Conservation (phyloP, 2,113 vertebrate genomes). For the Percina caprodes region DNA sequence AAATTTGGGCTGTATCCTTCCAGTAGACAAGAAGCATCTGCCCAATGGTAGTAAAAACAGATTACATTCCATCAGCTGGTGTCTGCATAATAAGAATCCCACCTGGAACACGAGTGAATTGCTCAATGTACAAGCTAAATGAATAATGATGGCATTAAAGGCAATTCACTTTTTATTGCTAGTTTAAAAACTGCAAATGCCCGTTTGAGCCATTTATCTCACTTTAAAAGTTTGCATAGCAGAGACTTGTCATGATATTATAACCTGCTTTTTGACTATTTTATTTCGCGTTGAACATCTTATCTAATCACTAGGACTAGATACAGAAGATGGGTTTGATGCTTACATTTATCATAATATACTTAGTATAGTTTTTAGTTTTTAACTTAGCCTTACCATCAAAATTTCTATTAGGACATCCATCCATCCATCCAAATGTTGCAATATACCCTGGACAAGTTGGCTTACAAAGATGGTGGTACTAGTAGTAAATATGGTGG, state of each 20-base stretch:
- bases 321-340: background rate
- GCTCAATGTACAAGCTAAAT: conserved; percentile 36
- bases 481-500: background rate
- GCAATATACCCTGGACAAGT: background rate
- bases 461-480: background rate
- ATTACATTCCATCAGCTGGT: conserved; percentile 27
- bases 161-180: conserved; percentile 37
- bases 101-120: conserved; percentile 40
- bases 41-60: conserved; percentile 41
- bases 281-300: background rate
- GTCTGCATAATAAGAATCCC: conserved; percentile 34
- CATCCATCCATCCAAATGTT: conserved; percentile 2
- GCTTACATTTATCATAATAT: background rate
- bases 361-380: background rate
- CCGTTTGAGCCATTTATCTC: conserved; percentile 26
- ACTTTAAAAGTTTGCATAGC: background rate
- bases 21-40: conserved; percentile 39
- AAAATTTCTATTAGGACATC: too few relatives aligned
- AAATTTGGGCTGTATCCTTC: conserved; percentile 21
- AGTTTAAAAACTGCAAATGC: conserved; percentile 26
- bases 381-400: too few relatives aligned
- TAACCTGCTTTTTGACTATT: background rate
- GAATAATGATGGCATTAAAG: conserved; percentile 44
- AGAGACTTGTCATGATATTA: conserved; percentile 1
- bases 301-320: background rate